Base-by-base conservation (phyloP, 1,140 invertebrate genomes). In the Hyposmocoma kahamanoa region DNA sequence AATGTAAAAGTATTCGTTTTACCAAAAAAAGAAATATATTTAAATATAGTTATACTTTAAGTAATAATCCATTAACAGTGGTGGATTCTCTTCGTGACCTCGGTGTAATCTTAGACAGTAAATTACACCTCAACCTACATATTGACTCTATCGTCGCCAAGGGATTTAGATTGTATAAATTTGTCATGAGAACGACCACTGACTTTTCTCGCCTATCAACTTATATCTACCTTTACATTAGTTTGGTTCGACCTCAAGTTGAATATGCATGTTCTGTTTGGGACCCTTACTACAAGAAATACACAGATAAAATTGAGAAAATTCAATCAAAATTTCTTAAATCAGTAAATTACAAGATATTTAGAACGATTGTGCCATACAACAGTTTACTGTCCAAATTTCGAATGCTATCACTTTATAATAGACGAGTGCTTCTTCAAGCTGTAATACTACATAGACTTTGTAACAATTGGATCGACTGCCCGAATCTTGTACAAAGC, bases 261-360 rank as follows among this genome's bases (percentile, higher is more conserved):
- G 49, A 57, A 42, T 57, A 57, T 34, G 54, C 54, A 19, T 34
- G 48, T 8, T 17, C 41, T 2, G 21, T 57, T 13, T 57, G 54
- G 54, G 52, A 48, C 32, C 49, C 54, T 6, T 45, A 28, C 38
- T 57, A 52, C 24, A 28, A 44, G 18, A 48, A 46, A 38, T 57
- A 57, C 38, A 34, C 24, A 13, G 48, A 50, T 21, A 20, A 6
- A 3, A 0, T 56, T 9, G 53, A 56, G 24, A n/a, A 1, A 6
- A 38, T 55, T 3, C 47, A 55, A 22, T 36, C 22, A 11, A 55
- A 49, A 46, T 48, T 20, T 10, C 41, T 56, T 34, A 17, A 19
- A 9, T 24, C 28, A 52, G 57, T 58, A 60, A 21, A 54, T 26
- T 39, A 19, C 18, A 18, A 20, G 20, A 19, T 15, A 6, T 4